A percentile compares a stretch with the other conserved stretches of the same genome.
Conservation (phyloP, 2,888 invertebrate species). For the Cecidostiba fungosa region DNA sequence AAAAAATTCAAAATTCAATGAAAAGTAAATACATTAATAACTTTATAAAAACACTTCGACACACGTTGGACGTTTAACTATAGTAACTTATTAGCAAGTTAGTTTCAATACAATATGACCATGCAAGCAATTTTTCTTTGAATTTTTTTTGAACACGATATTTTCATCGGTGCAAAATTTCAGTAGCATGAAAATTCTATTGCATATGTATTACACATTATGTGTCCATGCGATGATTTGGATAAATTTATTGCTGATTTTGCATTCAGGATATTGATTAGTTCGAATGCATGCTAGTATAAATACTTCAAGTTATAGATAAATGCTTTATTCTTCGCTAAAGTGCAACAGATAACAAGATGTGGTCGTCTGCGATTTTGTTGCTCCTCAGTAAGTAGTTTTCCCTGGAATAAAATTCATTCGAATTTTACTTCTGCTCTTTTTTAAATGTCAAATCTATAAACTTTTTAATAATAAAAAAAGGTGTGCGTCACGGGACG, state of each 20-base stretch:
- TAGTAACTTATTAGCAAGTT: no score
- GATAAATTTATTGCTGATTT: conserved; percentile 57
- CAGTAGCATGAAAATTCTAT: conserved; percentile 1
- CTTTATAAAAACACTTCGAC: no score
- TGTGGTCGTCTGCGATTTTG: conserved; percentile 68
- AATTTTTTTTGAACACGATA: no score
- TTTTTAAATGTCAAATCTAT: background rate
- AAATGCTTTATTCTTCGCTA: conserved; percentile 60
- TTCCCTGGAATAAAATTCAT: conserved; percentile 29
- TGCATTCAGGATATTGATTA: conserved; percentile 53
- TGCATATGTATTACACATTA: conserved; percentile 16
- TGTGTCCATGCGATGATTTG: conserved; percentile 37
- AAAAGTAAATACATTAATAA: no score
- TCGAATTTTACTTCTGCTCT: conserved; percentile 12
- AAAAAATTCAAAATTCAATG: no score
- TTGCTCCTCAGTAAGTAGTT: conserved; percentile 71
- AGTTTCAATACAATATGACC: no score
- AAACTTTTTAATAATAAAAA: background rate
- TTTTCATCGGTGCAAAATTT: conserved; percentile 2
- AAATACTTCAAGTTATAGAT: conserved; percentile 60
- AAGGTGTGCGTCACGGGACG: no score
- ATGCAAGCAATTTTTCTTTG: no score
- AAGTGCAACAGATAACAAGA: conserved; percentile 50
- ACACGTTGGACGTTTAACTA: no score
- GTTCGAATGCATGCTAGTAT: conserved; percentile 47